Conservation (phyloP, 1,140 invertebrate genomes). For the Oedothorax gibbosus region DNA sequence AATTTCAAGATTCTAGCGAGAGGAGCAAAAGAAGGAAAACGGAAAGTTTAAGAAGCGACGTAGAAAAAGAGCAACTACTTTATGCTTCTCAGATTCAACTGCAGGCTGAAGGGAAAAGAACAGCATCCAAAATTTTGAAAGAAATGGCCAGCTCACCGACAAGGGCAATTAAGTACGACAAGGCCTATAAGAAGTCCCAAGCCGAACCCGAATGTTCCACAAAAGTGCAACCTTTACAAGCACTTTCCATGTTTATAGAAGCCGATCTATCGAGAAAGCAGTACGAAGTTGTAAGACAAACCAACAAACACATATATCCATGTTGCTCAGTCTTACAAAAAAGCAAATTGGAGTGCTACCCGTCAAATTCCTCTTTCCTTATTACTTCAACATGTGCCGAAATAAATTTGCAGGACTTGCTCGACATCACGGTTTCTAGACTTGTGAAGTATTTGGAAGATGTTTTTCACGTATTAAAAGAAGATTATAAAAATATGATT, state of each 20-base stretch:
- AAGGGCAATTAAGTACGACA: too few species aligned
- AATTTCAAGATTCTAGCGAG: too few species aligned
- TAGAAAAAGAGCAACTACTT: too few species aligned
- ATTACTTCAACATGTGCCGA: not conserved
- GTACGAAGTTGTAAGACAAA: constrained; percentile 11
- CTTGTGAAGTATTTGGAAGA: not conserved
- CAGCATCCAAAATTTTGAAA: too few species aligned
- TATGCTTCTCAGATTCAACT: too few species aligned
- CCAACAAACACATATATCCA: not conserved
- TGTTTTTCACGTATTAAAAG: not conserved
- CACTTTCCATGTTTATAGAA: constrained; percentile 17
- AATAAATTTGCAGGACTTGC: too few species aligned
- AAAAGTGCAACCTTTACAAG: not conserved
- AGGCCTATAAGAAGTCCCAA: not conserved
- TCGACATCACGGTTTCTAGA: not conserved
- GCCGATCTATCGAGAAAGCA: constrained; percentile 12
- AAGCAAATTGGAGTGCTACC: not conserved
- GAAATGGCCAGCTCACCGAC: too few species aligned
- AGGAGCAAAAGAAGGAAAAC: too few species aligned
- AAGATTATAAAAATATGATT: not conserved
- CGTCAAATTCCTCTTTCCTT: not conserved
- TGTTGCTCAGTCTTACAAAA: constrained; percentile 8
- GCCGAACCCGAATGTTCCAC: not conserved
- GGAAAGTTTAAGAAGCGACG: too few species aligned
- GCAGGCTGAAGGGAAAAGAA: too few species aligned